Percentiles rank a stretch among this genome's conserved stretches.
Conservation (phyloP, 2,113 vertebrate species). For the Dasyprocta punctata region DNA sequence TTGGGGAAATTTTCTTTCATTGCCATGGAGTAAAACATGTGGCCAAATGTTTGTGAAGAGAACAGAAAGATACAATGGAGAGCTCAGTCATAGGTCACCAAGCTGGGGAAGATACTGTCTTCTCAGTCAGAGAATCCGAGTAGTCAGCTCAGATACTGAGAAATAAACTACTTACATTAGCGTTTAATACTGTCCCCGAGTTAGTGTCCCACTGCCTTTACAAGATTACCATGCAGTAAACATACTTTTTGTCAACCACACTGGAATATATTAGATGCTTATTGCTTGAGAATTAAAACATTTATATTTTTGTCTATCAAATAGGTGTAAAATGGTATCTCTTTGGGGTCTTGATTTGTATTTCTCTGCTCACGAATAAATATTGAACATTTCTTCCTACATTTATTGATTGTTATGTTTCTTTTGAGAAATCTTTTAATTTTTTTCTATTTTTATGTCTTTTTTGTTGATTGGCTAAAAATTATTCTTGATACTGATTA, state of each 20-base stretch:
- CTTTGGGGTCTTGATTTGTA: not conserved
- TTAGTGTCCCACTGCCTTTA: not conserved
- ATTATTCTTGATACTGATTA: not conserved
- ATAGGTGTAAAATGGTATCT: not conserved
- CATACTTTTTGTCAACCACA: not conserved
- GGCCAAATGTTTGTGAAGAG: not conserved
- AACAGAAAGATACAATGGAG: not conserved
- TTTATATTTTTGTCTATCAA: constrained; percentile 8
- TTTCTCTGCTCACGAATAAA: not conserved
- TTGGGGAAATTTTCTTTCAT: not conserved
- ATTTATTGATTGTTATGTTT: not conserved
- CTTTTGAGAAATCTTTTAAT: not conserved
- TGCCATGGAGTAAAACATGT: not conserved
- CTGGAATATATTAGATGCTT: not conserved
- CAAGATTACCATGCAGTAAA: not conserved
- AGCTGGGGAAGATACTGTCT: not conserved
- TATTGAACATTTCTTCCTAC: not conserved
- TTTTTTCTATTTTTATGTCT: not conserved
- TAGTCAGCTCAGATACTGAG: not conserved
- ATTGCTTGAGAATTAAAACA: not conserved
- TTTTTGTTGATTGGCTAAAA: not conserved
- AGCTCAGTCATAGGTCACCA: not conserved
- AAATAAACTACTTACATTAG: not conserved
- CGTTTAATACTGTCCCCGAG: not conserved
- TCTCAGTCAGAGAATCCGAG: not conserved